phyloP scores from a whole-genome alignment of 2,113 vertebrate genomes.

The Tragulus kanchil region DNA sequence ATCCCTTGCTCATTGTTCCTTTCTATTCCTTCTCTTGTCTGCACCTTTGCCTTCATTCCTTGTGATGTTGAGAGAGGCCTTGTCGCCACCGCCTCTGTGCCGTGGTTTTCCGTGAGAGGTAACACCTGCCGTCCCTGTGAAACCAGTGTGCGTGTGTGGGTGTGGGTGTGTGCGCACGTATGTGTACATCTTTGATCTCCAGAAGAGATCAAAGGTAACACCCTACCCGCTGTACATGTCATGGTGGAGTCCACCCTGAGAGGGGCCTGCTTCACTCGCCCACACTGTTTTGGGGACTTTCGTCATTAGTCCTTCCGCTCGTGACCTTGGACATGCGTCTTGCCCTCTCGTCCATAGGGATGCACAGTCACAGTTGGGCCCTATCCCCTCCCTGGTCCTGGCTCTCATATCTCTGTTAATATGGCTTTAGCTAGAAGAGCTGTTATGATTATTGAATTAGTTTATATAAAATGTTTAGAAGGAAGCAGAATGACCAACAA shows the following conservation, averaged over 20 bases:
- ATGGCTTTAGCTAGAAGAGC: neutral
- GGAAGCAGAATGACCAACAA: neutral
- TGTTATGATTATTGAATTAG: neutral
- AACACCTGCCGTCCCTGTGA: neutral
- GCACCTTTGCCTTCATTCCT: neutral
- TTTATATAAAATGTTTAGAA: neutral
- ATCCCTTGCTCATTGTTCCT: neutral
- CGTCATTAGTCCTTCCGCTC: neutral
- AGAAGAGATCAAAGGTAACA: neutral
- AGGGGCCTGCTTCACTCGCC: neutral
- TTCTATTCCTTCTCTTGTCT: neutral
- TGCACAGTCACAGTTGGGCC: neutral
- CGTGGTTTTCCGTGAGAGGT: neutral
- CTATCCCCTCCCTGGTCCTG: neutral
- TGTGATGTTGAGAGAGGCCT: neutral
- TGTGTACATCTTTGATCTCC: neutral
- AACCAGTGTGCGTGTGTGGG: neutral
- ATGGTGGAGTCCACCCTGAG: neutral
- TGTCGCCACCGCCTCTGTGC: neutral
- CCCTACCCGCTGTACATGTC: neutral
- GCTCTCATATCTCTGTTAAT: conserved; percentile 7
- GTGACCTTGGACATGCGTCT: neutral
- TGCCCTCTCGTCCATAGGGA: neutral
- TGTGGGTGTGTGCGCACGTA: rapidly evolving
- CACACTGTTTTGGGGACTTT: neutral